Base-by-base conservation (phyloP, 2,113 vertebrate genomes). In the Megaceryle torquata region DNA sequence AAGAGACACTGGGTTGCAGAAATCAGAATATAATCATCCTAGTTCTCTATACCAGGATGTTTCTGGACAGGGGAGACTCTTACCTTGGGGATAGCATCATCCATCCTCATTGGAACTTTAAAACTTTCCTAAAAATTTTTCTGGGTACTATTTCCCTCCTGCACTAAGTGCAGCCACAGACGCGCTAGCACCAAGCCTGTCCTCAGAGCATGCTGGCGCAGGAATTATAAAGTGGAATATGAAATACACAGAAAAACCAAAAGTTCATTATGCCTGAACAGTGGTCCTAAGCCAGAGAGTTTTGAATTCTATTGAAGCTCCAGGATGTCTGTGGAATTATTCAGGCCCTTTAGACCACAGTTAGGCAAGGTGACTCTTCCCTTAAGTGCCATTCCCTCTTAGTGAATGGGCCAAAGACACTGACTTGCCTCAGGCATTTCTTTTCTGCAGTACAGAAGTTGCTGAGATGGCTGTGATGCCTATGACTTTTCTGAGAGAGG, bases 91-190 rank as follows among this genome's bases (percentile, higher is more conserved):
- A 54, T 2, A 65, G 3, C 5, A 37, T 48, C 26, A 29, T 15
- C 3, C 43, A 37, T 26, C 48, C 7, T 65, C 43, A 61, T 3
- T 21, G 72, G 24, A 88, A 79, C 8, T 48, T 56, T 26, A 20
- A 1, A 31, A 31, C 1, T 64, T 80, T 61, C 44, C 5, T 44
- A 69, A 82, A 79, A 70, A 13, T 8, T 25, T 64, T 82, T 78
- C 44, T 79, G 33, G 33, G 3, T 63, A 63, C 24, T 63, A 44
- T 71, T 59, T 95, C 16, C 9, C 10, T 74, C n/a, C 14, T 51
- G 31, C 7, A n/a, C 9, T 46, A 60, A 61, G n/a, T 15, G 6
- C 22, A 31, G 22, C 0, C 0, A 13, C 33, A 79, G n/a, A 12
- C 21, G 39, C 5, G 2, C 5, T 31, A 65, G 3, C 7, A 13